Conservation (phyloP, 2,888 invertebrate genomes). For the Sclerodermus sp. region DNA sequence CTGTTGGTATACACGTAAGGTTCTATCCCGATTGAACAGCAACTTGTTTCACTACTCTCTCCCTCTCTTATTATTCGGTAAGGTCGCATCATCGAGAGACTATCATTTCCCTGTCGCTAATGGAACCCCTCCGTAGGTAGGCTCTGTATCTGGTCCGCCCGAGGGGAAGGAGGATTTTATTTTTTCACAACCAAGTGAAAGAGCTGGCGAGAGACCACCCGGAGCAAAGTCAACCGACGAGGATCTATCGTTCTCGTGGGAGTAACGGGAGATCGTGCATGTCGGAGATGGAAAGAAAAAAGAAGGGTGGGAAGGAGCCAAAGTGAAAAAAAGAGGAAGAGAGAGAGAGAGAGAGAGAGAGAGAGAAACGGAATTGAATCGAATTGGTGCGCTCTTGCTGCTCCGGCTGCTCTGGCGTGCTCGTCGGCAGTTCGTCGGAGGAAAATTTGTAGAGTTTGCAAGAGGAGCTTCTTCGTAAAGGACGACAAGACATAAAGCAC, state of each 20-base stretch:
- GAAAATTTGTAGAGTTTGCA: constrained; percentile 32
- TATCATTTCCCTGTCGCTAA: too few relatives aligned
- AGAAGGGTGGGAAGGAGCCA: constrained; percentile 14
- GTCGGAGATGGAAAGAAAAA: constrained; percentile 31
- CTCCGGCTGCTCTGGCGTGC: constrained; percentile 42
- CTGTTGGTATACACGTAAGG: too few relatives aligned
- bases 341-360: constrained; percentile 15
- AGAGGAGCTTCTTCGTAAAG: constrained; percentile 9
- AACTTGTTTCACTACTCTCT: too few relatives aligned
- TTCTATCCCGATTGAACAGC: too few relatives aligned
- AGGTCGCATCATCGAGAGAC: too few relatives aligned
- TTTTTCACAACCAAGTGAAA: constrained; percentile 2
- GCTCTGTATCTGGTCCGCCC: too few relatives aligned
- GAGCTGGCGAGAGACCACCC: constrained; percentile 30
- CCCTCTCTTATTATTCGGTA: too few relatives aligned
- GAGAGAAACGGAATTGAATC: constrained; percentile 36
- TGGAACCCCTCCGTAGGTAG: too few relatives aligned
- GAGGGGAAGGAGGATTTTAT: too few relatives aligned
- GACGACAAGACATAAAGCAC: constrained; percentile 33
- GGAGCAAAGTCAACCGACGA: constrained; percentile 43
- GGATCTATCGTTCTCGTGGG: constrained; percentile 54
- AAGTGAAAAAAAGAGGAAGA: constrained; percentile 16
- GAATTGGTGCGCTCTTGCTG: constrained; percentile 35
- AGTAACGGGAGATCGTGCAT: constrained; percentile 37
- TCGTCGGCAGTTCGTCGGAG: constrained; percentile 49